phyloP scores from a whole-genome alignment of 2,888 invertebrate species.

The Hyposoter dolosus region DNA sequence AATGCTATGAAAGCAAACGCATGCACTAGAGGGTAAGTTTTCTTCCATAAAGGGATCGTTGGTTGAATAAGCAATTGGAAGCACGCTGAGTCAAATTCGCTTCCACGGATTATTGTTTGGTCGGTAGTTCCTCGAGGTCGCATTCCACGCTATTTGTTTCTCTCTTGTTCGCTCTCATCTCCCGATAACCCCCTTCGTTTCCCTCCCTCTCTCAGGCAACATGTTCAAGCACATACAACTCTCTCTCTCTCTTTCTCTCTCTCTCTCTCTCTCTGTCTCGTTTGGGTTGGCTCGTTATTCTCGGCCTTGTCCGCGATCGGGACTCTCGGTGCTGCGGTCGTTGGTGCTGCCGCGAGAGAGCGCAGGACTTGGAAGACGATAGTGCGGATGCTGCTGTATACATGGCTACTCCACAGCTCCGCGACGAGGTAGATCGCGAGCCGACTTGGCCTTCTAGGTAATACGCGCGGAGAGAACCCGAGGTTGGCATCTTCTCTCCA shows the following conservation, averaged over 20 bases:
- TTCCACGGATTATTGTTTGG: constrained; percentile 31
- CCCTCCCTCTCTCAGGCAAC: constrained; percentile 4
- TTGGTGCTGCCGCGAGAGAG: constrained; percentile 25
- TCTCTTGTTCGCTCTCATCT: constrained; percentile 61
- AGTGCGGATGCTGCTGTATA: constrained; percentile 57
- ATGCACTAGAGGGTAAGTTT: background rate
- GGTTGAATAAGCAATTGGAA: constrained; percentile 11
- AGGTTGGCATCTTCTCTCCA: constrained; percentile 20
- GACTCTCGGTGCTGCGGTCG: constrained; percentile 1
- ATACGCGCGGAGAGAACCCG: constrained; percentile 21
- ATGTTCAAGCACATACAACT: background rate
- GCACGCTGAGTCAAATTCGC: background rate
- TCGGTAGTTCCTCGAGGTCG: constrained; percentile 54
- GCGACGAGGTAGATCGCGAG: constrained; percentile 24
- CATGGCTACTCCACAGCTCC: constrained; percentile 26
- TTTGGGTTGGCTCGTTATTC: constrained; percentile 1
- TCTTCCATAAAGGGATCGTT: background rate
- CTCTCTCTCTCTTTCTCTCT: constrained; percentile 30
- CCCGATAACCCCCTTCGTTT: constrained; percentile 48
- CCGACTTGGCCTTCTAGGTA: constrained; percentile 53
- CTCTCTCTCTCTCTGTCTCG: constrained; percentile 24
- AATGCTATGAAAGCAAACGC: background rate
- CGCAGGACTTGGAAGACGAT: constrained; percentile 58
- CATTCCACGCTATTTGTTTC: constrained; percentile 66
- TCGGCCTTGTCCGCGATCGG: constrained; percentile 44